These are phyloP conservation scores for Phodopus roborovskii DNA, from an alignment of 2,113 vertebrate genomes.

Conservation along the genomic window DNA sequence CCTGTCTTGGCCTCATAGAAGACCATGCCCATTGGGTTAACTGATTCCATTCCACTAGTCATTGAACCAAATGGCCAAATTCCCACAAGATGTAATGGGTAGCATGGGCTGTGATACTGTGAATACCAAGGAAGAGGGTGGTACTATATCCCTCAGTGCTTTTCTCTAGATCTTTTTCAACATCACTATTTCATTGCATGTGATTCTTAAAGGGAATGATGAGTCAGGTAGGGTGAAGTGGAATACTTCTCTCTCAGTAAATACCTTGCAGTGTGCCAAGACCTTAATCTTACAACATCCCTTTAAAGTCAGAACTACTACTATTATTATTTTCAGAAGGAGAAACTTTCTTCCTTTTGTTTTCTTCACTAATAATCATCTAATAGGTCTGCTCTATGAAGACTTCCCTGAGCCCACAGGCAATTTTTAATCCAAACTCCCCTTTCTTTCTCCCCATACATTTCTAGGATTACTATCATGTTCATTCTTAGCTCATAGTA, in stretches of 20 bases:
- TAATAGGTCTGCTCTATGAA: neutral
- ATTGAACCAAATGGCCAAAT: no score
- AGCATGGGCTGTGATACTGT: no score
- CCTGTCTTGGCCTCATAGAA: no score
- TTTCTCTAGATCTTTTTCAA: neutral
- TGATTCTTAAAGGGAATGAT: neutral
- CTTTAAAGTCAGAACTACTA: neutral
- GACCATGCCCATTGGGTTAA: no score
- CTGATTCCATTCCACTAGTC: no score
- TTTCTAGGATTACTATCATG: neutral
- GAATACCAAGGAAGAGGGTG: no score
- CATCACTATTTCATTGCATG: neutral
- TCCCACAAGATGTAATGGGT: neutral
- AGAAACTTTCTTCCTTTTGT: neutral
- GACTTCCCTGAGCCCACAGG: neutral
- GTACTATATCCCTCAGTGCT: neutral
- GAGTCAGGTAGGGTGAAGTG: neutral
- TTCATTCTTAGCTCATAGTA: neutral
- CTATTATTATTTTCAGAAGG: neutral
- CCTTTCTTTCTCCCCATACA: neutral
- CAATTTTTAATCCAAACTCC: neutral
- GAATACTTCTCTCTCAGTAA: neutral
- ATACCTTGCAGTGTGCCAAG: neutral
- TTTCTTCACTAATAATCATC: neutral
- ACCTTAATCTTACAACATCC: neutral